Evolutionary conservation across 2,113 vertebrate species (phyloP), one percentile per base, ranked within the genome.

Genomic region (Sorex fumeus): DNA sequence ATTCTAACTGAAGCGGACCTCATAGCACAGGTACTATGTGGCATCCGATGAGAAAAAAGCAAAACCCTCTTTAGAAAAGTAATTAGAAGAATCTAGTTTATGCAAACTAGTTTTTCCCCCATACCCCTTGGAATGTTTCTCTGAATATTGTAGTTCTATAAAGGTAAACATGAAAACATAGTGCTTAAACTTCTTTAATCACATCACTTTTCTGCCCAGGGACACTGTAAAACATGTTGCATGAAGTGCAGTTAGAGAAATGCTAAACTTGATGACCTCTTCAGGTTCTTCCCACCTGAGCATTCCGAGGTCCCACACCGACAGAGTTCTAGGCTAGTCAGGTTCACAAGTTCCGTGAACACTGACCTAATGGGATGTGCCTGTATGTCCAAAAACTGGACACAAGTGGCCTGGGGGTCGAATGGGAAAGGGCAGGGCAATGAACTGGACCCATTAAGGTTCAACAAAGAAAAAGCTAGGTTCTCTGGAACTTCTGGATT

Each of bases 131-230:
- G 53, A 34, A 4, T 34, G 74, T 27, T 80, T 74, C 28, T 90
- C 53, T 79, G 77, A 74, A 6, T 9, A 28, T 2, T 36, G 21
- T 23, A 34, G 34, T 45, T 90, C 70, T 7, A 1, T 47, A 16
- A 43, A n/a, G 36, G 18, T 4, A 16, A 40, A 30, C 12, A 11
- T 4, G 30, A 11, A 8, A 0, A 23, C 43, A 1, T 1, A 3
- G 11, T 64, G 40, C 74, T 82, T 53, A 32, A 53, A 60, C 15
- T 45, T 69, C 70, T 74, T 79, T 47, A 60, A 36, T 69, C 50
- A 25, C 70, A 70, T 45, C 53, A 43, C 15, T 53, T 66, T 28
- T 40, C 16, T n/a, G 23, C 21, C 43, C 18, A 79, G 66, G 76
- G 34, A 18, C 43, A 8, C 0, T 36, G 30, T 71, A 83, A 69